Conservation (phyloP, 2,888 invertebrate genomes). For the Lepeophtheirus nordmannii region DNA sequence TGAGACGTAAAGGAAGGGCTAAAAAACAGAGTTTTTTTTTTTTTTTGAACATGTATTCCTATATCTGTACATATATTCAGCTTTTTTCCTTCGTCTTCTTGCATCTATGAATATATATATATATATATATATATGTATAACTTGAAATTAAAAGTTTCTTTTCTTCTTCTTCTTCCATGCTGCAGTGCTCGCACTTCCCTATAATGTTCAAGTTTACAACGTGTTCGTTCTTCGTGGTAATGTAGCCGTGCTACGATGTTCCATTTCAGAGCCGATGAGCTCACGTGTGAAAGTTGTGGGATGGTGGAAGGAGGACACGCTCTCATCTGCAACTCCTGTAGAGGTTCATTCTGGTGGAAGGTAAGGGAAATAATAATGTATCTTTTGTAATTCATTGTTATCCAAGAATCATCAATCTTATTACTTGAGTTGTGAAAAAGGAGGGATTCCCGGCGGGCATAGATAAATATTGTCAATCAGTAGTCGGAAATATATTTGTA, state of each 20-base stretch:
- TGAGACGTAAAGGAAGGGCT: conserved; percentile 2
- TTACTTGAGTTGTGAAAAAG: too few species aligned
- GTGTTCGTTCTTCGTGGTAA: conserved; percentile 52
- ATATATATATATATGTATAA: neutral
- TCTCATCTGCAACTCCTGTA: neutral
- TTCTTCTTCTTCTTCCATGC: too few species aligned
- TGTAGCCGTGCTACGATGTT: conserved; percentile 54
- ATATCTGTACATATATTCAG: neutral
- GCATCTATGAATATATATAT: neutral
- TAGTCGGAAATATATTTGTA: too few species aligned
- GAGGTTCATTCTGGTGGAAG: conserved; percentile 1
- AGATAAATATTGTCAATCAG: too few species aligned
- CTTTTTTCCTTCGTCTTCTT: too few species aligned
- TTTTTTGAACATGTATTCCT: too few species aligned
- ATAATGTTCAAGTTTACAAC: conserved; percentile 55
- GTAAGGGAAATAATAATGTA: neutral
- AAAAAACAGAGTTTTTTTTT: neutral
- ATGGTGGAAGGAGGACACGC: conserved; percentile 56
- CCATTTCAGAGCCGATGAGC: conserved; percentile 54
- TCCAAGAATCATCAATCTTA: too few species aligned
- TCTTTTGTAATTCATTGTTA: too few species aligned
- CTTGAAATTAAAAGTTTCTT: neutral
- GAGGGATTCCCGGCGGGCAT: too few species aligned
- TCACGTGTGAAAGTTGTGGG: conserved; percentile 56
- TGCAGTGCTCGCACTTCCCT: conserved; percentile 55